These are phyloP conservation scores for Probosciger aterrimus DNA, from an alignment of 2,113 vertebrate species.

Conservation along the genomic window DNA sequence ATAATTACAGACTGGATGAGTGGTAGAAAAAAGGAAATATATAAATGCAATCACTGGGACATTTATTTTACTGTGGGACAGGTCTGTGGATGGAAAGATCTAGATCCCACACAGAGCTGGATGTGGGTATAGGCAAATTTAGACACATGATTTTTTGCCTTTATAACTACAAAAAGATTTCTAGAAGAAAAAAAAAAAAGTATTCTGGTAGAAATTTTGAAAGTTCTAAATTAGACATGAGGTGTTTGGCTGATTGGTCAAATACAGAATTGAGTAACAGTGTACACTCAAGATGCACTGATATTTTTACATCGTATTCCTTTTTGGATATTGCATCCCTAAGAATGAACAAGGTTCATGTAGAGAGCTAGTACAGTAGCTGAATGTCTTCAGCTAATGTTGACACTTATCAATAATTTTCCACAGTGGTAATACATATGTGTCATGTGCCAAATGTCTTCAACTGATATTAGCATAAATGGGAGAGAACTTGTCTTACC, in stretches of 20 bases:
- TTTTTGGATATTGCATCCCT: neutral
- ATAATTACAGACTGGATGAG: neutral
- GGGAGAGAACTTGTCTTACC: neutral
- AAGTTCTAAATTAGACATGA: neutral
- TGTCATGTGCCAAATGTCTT: neutral
- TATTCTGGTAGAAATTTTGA: neutral
- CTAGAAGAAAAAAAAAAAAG: neutral
- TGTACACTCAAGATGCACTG: neutral
- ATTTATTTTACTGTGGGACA: neutral
- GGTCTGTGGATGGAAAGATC: neutral
- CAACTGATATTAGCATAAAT: neutral
- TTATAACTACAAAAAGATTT: neutral
- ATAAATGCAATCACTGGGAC: neutral
- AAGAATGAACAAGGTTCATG: neutral
- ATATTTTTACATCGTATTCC: neutral
- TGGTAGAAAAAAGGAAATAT: neutral
- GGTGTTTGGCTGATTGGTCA: neutral
- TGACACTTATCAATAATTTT: neutral
- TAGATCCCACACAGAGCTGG: neutral
- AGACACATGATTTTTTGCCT: neutral
- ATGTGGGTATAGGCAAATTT: neutral
- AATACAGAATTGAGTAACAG: neutral
- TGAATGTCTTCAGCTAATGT: neutral
- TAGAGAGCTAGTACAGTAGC: neutral
- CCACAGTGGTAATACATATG: neutral